phyloP scores from a whole-genome alignment of 2,888 invertebrate genomes.

The Drosophila quasianomalipes region DNA sequence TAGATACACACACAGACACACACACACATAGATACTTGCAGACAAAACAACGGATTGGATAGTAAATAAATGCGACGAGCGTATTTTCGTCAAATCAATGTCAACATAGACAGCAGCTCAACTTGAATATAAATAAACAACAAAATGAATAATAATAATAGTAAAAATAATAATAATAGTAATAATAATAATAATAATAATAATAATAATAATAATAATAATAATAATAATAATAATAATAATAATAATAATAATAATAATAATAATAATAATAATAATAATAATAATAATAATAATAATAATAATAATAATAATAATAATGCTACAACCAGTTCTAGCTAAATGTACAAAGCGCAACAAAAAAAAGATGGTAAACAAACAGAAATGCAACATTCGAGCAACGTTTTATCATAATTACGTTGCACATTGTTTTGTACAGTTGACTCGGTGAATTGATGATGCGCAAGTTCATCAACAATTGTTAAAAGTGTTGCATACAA shows the following conservation, averaged over 20 bases:
- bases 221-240: too few species aligned
- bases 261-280: too few species aligned
- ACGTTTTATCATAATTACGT: conserved; percentile 58
- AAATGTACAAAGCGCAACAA: conserved; percentile 16
- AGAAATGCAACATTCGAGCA: conserved; percentile 16
- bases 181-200: not conserved
- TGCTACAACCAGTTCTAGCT: conserved; percentile 45
- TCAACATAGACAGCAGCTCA: conserved; percentile 65
- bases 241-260: too few species aligned
- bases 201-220: too few species aligned
- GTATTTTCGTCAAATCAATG: conserved; percentile 75
- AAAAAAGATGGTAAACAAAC: not conserved
- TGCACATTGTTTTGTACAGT: conserved; percentile 41
- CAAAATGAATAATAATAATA: conserved; percentile 50
- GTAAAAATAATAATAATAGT: conserved; percentile 32
- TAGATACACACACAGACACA: not conserved
- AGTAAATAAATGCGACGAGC: conserved; percentile 73
- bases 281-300: too few species aligned
- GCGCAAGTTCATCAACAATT: conserved; percentile 20
- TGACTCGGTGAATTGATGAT: conserved; percentile 29
- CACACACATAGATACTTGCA: not conserved
- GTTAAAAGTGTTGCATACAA: conserved; percentile 63
- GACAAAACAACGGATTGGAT: conserved; percentile 45
- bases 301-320: conserved; percentile 14
- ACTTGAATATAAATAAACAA: conserved; percentile 43